Conservation (phyloP, 2,888 invertebrate genomes). For the Stramonita haemastoma region DNA sequence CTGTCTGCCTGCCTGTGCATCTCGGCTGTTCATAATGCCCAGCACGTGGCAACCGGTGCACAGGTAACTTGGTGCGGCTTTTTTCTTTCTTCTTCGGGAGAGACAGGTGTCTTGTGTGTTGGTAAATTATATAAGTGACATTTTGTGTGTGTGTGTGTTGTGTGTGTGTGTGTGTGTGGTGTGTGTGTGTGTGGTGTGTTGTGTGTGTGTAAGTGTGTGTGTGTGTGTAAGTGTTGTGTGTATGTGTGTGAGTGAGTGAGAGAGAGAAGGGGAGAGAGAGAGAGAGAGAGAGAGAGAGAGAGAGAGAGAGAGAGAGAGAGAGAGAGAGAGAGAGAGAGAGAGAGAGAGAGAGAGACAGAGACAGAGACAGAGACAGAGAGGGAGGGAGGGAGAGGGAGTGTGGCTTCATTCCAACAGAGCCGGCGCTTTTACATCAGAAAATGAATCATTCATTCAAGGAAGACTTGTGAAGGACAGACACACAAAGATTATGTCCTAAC, state of each 20-base stretch:
- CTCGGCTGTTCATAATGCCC: background rate
- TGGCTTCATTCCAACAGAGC: too few relatives aligned
- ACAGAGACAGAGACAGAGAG: background rate
- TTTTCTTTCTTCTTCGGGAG: too few relatives aligned
- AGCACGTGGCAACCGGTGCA: background rate
- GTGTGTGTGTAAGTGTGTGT: constrained; percentile 19
- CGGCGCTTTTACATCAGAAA: too few relatives aligned
- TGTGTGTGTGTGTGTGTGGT: background rate
- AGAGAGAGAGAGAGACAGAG: background rate
- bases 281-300: too few relatives aligned
- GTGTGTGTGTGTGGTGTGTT: constrained; percentile 9
- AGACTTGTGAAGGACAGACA: background rate
- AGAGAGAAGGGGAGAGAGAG: too few relatives aligned
- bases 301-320: too few relatives aligned
- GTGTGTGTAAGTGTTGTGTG: background rate
- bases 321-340: too few relatives aligned
- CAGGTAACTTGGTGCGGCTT: background rate
- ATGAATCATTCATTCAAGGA: background rate
- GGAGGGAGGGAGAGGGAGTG: background rate
- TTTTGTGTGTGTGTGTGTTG: background rate
- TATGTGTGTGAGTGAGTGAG: background rate
- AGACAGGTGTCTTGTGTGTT: too few relatives aligned
- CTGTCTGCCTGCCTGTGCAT: background rate
- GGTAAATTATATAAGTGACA: too few relatives aligned
- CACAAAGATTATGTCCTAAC: background rate